phyloP scores from a whole-genome alignment of 2,113 vertebrate species.

The Salminus brasiliensis region DNA sequence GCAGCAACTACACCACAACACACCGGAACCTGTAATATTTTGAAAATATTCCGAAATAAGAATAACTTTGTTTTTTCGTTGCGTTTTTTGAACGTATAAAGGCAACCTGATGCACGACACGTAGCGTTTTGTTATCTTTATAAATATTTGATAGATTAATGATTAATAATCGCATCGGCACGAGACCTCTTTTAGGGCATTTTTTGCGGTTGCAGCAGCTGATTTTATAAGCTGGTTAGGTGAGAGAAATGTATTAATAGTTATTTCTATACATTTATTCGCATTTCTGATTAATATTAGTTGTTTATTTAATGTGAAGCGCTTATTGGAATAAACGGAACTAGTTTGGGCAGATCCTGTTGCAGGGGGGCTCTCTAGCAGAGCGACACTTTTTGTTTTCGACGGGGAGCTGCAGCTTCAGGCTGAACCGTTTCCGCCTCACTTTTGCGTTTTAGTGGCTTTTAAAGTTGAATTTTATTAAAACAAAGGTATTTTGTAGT shows the following conservation, averaged over 20 bases:
- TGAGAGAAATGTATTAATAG: neutral
- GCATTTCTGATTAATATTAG: neutral
- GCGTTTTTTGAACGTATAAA: neutral
- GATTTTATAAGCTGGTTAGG: neutral
- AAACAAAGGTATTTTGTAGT: no score
- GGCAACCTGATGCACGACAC: neutral
- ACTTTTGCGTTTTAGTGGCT: neutral
- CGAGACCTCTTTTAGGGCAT: neutral
- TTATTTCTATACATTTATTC: neutral
- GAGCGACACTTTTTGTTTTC: slow-evolving; percentile 58
- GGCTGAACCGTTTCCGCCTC: neutral
- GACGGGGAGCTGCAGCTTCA: slow-evolving; percentile 29
- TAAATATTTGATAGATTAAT: no score
- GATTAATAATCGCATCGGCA: neutral
- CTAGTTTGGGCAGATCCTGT: slow-evolving; percentile 23
- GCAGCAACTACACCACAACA: slow-evolving; percentile 53
- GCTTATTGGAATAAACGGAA: slow-evolving; percentile 15
- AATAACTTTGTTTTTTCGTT: neutral
- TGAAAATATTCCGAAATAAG: neutral
- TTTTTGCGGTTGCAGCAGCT: no score
- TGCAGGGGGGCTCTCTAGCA: slow-evolving; percentile 43
- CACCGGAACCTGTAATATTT: slow-evolving; percentile 57
- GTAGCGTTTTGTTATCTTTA: no score
- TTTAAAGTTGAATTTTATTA: neutral
- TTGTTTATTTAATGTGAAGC: neutral